Evolutionary conservation across 53 echinoderm and acorn worm genomes (phyloP).

Genomic region (Echinarachnius parma): DNA sequence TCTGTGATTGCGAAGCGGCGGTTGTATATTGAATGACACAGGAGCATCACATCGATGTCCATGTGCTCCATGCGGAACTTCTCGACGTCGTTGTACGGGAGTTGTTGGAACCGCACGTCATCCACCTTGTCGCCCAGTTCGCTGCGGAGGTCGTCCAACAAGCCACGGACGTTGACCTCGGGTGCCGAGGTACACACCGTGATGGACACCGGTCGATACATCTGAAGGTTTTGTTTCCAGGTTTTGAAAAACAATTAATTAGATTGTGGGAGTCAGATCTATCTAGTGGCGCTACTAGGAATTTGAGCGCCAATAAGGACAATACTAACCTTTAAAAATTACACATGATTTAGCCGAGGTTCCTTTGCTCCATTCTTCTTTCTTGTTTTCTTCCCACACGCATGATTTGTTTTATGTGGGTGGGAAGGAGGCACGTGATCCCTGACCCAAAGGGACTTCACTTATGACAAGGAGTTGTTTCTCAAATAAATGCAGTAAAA

Average conservation of each 20-base stretch:
- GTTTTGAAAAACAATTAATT: neutral
- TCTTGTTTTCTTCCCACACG: too few relatives aligned
- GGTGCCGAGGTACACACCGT: conserved; percentile 28
- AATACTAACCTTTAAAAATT: too few relatives aligned
- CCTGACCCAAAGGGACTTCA: too few relatives aligned
- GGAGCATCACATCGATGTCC: conserved; percentile 20
- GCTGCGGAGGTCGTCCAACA: neutral
- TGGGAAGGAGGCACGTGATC: too few relatives aligned
- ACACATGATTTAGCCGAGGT: too few relatives aligned
- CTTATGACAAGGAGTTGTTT: too few relatives aligned
- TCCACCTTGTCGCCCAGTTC: neutral
- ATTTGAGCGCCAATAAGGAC: too few relatives aligned
- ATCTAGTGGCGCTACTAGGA: too few relatives aligned
- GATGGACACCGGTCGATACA: conserved; percentile 13
- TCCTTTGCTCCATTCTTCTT: too few relatives aligned
- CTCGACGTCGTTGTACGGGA: conserved; percentile 28
- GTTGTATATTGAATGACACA: conserved; percentile 30
- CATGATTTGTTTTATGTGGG: too few relatives aligned
- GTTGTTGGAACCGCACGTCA: conserved; percentile 10
- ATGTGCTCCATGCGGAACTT: conserved; percentile 12
- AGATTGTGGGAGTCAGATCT: neutral
- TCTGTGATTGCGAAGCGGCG: conserved; percentile 21
- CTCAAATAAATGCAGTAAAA: too few relatives aligned
- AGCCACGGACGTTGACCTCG: neutral
- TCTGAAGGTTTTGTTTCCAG: too few relatives aligned